Evolutionary conservation across 2,113 vertebrate species (phyloP).

Genomic region (Gobio gobio): DNA sequence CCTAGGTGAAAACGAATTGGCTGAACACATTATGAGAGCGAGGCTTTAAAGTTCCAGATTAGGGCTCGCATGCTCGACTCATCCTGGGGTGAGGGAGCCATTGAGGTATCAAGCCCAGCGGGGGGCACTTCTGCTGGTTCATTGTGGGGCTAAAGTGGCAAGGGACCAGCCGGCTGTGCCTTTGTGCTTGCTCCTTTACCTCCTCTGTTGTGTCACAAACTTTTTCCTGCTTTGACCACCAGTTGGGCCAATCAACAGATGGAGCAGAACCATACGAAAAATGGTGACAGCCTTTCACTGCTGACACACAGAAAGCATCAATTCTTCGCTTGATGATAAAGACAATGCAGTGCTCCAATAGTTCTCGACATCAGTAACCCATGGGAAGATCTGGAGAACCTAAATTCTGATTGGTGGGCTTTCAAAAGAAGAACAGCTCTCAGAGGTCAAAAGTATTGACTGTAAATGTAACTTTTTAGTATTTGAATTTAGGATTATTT

Average conservation of each 20-base stretch:
- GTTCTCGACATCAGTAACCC: constrained; percentile 44
- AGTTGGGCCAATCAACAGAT: constrained; percentile 57
- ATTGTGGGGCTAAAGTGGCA: constrained; percentile 47
- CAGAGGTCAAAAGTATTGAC: neutral
- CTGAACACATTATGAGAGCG: constrained; percentile 48
- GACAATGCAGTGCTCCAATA: constrained; percentile 51
- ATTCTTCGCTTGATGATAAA: constrained; percentile 29
- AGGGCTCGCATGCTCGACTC: constrained; percentile 35
- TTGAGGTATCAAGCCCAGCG: constrained; percentile 49
- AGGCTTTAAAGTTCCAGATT: constrained; percentile 44
- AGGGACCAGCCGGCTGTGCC: constrained; percentile 45
- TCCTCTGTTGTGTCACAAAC: constrained; percentile 53
- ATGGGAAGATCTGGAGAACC: constrained; percentile 15
- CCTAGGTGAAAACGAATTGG: constrained; percentile 44
- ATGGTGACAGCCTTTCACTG: constrained; percentile 40
- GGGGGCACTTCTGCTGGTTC: constrained; percentile 50
- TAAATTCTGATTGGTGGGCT: neutral
- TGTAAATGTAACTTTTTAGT: constrained; percentile 15
- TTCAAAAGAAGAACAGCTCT: constrained; percentile 5
- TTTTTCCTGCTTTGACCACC: constrained; percentile 51
- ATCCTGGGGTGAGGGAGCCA: constrained; percentile 52
- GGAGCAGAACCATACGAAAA: constrained; percentile 43
- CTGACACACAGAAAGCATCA: constrained; percentile 41
- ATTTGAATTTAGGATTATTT: neutral
- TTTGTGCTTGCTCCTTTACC: constrained; percentile 55